These are phyloP conservation scores for Leptopilina boulardi DNA, from an alignment of 1,140 invertebrate genomes.

Conservation along the genomic window DNA sequence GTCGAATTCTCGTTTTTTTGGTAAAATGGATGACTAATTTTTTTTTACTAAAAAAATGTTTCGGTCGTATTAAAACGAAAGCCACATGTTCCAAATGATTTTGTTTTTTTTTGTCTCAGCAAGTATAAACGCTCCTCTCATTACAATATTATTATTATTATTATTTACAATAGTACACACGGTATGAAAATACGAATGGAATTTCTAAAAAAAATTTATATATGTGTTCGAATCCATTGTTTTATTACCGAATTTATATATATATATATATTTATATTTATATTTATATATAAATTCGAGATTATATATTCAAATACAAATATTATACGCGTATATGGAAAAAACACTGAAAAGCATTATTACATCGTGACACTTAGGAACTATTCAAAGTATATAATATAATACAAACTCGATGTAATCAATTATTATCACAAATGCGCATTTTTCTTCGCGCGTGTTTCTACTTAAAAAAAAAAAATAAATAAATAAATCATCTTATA, in stretches of 20 bases:
- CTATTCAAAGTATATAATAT: conserved; percentile 57
- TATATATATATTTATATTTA: no score
- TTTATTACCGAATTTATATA: no score
- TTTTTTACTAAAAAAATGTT: conserved; percentile 8
- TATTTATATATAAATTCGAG: not conserved
- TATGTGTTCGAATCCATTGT: not conserved
- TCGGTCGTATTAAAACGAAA: not conserved
- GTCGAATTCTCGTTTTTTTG: not conserved
- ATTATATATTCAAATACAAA: not conserved
- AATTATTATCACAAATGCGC: conserved; percentile 33
- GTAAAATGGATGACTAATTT: not conserved
- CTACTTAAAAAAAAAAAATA: not conserved
- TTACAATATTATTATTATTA: conserved; percentile 28
- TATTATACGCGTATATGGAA: not conserved
- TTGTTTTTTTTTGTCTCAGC: not conserved
- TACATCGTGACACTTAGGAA: conserved; percentile 62
- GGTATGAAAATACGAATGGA: conserved; percentile 32
- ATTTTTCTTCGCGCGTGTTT: not conserved
- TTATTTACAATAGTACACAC: conserved; percentile 34
- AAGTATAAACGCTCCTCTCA: conserved; percentile 30
- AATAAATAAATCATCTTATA: no score
- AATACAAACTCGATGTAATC: conserved; percentile 45
- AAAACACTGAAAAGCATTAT: conserved; percentile 37
- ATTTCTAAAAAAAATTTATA: conserved; percentile 15
- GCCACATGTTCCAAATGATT: conserved; percentile 8